Evolutionary conservation across 1,140 invertebrate genomes (phyloP).

Genomic region (Heterodera carotae): DNA sequence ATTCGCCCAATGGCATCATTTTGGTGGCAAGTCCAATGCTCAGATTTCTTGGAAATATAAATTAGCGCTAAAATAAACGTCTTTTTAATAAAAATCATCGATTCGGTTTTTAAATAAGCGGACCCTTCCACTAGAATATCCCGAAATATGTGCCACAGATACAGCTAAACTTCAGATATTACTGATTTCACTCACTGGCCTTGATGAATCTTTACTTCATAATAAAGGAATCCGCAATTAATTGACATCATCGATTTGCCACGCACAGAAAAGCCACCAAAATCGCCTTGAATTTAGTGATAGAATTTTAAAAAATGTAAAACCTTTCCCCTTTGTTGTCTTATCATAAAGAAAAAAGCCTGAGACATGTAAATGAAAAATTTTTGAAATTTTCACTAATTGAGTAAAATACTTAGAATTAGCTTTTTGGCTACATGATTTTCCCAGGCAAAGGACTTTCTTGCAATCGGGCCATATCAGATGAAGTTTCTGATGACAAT

Average conservation of each 20-base stretch:
- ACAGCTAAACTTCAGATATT: too few relatives aligned
- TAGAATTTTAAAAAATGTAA: too few relatives aligned
- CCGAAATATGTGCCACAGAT: too few relatives aligned
- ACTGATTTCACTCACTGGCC: not conserved
- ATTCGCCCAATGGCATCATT: not conserved
- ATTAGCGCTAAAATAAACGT: too few relatives aligned
- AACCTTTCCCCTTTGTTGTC: not conserved
- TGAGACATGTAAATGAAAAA: not conserved
- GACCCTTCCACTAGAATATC: too few relatives aligned
- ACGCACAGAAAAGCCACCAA: not conserved
- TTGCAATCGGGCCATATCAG: not conserved
- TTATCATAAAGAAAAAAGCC: not conserved
- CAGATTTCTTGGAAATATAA: not conserved
- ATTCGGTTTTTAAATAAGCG: too few relatives aligned
- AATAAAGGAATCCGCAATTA: not conserved
- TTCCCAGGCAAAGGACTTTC: not conserved
- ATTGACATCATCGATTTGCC: not conserved
- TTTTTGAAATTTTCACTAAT: not conserved
- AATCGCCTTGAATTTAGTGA: not conserved
- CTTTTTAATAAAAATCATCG: too few relatives aligned
- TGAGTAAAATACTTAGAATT: not conserved
- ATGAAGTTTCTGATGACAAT: not conserved
- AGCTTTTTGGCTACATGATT: too few relatives aligned
- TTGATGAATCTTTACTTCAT: not conserved
- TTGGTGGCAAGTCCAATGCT: not conserved